Conservation (phyloP, 2,113 vertebrate genomes). For the Aspiorhynchus laticeps region DNA sequence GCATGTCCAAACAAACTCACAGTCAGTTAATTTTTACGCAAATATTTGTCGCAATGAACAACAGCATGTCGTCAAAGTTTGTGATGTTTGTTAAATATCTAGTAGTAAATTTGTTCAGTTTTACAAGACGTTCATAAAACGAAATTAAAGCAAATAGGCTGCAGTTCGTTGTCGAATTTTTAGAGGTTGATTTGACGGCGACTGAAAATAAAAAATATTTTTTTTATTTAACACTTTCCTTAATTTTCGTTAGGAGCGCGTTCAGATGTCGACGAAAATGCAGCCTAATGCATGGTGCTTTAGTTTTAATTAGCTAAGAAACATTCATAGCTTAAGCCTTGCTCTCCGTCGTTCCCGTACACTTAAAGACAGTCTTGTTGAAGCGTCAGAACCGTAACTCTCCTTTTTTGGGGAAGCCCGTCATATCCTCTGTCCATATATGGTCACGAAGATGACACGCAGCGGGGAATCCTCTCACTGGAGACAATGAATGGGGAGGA, state of each 20-base stretch:
- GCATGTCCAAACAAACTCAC: neutral
- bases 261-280: neutral
- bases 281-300: neutral
- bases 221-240: neutral
- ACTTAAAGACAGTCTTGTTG: slow-evolving; percentile 68
- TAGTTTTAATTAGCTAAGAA: slow-evolving; percentile 2
- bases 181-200: neutral
- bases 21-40: neutral
- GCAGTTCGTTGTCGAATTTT: neutral
- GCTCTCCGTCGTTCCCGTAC: slow-evolving; percentile 29
- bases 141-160: neutral
- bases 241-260: neutral
- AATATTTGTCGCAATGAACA: neutral
- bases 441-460: slow-evolving; percentile 96
- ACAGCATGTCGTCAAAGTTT: too few relatives aligned
- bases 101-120: neutral
- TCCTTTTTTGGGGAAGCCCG: slow-evolving; percentile 88
- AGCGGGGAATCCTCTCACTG: slow-evolving; percentile 95
- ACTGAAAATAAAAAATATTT: neutral
- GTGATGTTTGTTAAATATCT: neutral
- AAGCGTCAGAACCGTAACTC: slow-evolving; percentile 84
- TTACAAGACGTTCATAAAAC: neutral
- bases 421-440: slow-evolving; percentile 98
- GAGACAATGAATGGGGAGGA: slow-evolving; percentile 93
- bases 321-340: neutral